phyloP scores from a whole-genome alignment of 2,797 vertebrate genomes.

The Centroberyx gerrardi region DNA sequence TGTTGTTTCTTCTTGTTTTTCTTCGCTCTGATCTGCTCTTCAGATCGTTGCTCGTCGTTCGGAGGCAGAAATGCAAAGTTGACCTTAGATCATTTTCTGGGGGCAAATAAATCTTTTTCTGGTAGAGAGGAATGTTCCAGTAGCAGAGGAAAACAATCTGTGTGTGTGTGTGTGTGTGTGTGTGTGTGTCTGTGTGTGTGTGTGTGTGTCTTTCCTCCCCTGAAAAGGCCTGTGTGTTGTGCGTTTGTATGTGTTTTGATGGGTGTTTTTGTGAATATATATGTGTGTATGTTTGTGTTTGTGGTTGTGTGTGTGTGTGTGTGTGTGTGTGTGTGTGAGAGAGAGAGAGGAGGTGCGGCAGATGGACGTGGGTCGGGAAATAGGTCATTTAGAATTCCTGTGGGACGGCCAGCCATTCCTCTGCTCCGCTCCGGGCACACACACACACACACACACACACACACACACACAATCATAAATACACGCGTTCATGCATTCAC shows the following conservation, averaged over 20 bases:
- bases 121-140: conserved; percentile 43
- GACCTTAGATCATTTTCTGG: conserved; percentile 16
- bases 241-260: conserved; percentile 17
- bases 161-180: neutral
- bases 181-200: conserved; percentile 12
- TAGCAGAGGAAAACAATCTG: conserved; percentile 20
- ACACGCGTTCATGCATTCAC: no score
- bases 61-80: neutral
- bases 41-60: neutral
- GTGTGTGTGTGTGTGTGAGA: neutral
- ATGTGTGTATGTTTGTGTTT: neutral
- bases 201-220: conserved; percentile 21
- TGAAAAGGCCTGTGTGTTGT: conserved; percentile 20
- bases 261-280: neutral
- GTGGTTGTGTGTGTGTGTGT: neutral
- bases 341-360: conserved; percentile 25
- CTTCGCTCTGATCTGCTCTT: no score
- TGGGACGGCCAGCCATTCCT: conserved; percentile 29
- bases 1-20: no score
- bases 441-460: conserved; percentile 23
- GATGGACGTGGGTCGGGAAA: conserved; percentile 60
- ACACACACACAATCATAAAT: no score
- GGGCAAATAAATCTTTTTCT: conserved; percentile 30
- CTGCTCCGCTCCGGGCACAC: conserved; percentile 2
- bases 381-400: conserved; percentile 64